phyloP scores from a whole-genome alignment of 2,888 invertebrate species.

The Magallana nippona region DNA sequence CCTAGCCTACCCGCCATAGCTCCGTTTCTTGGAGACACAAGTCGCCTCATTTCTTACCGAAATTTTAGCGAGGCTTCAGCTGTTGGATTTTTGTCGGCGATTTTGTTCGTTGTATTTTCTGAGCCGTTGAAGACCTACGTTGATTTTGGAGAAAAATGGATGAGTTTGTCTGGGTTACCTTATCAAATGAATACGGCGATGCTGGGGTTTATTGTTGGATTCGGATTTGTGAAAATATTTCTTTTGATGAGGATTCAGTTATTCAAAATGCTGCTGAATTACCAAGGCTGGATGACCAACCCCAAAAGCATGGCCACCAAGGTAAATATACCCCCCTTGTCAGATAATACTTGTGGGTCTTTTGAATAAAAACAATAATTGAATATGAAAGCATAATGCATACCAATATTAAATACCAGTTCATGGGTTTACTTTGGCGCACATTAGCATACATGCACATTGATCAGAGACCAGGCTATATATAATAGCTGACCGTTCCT shows the following conservation, averaged over 20 bases:
- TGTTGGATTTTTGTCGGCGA: conserved; percentile 63
- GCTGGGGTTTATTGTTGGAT: conserved; percentile 65
- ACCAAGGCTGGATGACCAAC: conserved; percentile 65
- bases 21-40: conserved; percentile 50
- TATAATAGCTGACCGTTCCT: no score
- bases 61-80: conserved; percentile 67
- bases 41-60: conserved; percentile 61
- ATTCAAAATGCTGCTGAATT: conserved; percentile 64
- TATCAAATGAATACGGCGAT: conserved; percentile 67
- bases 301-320: conserved; percentile 64
- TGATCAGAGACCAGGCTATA: no score
- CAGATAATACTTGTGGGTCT: no score
- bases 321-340: conserved; percentile 46
- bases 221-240: conserved; percentile 60
- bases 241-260: conserved; percentile 60
- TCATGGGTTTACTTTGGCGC: no score
- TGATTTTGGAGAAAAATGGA: conserved; percentile 68
- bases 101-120: conserved; percentile 64
- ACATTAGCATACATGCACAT: no score
- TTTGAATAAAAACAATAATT: no score
- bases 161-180: conserved; percentile 63
- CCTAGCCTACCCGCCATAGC: conserved; percentile 50
- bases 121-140: conserved; percentile 62
- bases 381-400: neutral
- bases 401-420: no score